phyloP scores from a whole-genome alignment of 1,140 invertebrate species.

The Leptonema lineaticorne region DNA sequence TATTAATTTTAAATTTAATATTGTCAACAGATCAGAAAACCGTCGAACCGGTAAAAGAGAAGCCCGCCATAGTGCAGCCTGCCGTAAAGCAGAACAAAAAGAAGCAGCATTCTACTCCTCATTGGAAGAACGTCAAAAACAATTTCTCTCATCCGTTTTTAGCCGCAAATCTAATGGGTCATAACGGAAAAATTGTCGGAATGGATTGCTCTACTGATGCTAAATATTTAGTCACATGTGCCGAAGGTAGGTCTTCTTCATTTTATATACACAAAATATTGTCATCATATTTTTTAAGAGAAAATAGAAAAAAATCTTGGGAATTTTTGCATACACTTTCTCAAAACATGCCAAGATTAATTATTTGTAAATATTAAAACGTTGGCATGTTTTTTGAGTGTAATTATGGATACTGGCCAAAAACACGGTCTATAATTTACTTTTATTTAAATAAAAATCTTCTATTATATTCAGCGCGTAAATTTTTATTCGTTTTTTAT shows the following conservation, averaged over 20 bases:
- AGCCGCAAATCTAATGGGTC: slow-evolving; percentile 75
- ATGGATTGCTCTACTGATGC: slow-evolving; percentile 81
- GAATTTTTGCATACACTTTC: no score
- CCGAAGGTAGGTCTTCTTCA: slow-evolving; percentile 68
- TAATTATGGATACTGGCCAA: not conserved
- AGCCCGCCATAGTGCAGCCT: not conserved
- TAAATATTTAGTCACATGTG: slow-evolving; percentile 79
- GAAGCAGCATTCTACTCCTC: slow-evolving; percentile 21
- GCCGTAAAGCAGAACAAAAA: not conserved
- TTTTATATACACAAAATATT: no score
- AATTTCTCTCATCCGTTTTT: slow-evolving; percentile 72
- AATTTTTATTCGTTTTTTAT: no score
- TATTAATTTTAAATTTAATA: not conserved
- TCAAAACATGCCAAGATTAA: not conserved
- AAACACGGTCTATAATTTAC: not conserved
- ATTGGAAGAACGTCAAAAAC: slow-evolving; percentile 41
- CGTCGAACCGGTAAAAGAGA: slow-evolving; percentile 24
- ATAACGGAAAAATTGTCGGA: slow-evolving; percentile 69
- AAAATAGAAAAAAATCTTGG: not conserved
- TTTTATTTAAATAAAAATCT: not conserved
- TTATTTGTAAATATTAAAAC: slow-evolving; percentile 21
- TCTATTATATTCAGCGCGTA: not conserved
- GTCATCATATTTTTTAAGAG: not conserved
- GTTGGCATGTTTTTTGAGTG: slow-evolving; percentile 4
- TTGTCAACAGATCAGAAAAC: slow-evolving; percentile 30